Conservation (phyloP, 1,140 invertebrate species). For the Neodiprion pinetum region DNA sequence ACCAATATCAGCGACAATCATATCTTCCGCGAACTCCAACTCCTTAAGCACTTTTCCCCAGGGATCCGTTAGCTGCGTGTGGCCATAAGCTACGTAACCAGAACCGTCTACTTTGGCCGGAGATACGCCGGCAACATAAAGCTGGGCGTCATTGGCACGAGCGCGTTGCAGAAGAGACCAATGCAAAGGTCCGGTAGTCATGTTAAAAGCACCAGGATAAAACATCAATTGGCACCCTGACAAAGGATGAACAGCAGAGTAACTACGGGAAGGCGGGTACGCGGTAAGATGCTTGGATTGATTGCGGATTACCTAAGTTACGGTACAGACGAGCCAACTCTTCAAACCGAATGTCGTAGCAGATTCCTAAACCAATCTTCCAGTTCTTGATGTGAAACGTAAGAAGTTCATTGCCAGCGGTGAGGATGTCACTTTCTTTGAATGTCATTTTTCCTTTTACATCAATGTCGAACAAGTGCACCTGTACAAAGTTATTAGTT, state of each 20-base stretch:
- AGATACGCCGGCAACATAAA: slow-evolving; percentile 76
- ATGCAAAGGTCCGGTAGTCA: slow-evolving; percentile 92
- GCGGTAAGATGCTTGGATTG: not conserved
- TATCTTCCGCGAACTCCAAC: slow-evolving; percentile 74
- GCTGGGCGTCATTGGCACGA: slow-evolving; percentile 88
- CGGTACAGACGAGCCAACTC: slow-evolving; percentile 88
- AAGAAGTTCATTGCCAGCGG: slow-evolving; percentile 77
- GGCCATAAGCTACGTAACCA: slow-evolving; percentile 88
- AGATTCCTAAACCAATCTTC: slow-evolving; percentile 91
- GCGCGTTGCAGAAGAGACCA: slow-evolving; percentile 86
- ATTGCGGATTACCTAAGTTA: slow-evolving; percentile 66
- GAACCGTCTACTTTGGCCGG: slow-evolving; percentile 78
- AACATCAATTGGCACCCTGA: slow-evolving; percentile 83
- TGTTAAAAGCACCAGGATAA: slow-evolving; percentile 95
- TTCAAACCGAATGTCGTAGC: slow-evolving; percentile 93
- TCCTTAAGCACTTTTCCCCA: slow-evolving; percentile 83
- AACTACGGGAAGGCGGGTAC: slow-evolving; percentile 1
- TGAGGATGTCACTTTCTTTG: slow-evolving; percentile 87
- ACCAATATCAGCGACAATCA: slow-evolving; percentile 80
- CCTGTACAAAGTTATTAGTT: slow-evolving; percentile 57
- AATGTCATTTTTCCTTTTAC: slow-evolving; percentile 93
- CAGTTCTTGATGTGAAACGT: slow-evolving; percentile 77
- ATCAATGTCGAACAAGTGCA: slow-evolving; percentile 96
- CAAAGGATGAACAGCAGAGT: slow-evolving; percentile 9
- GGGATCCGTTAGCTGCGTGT: slow-evolving; percentile 84